Conservation (phyloP, 2,888 invertebrate genomes). For the Diploptera punctata region DNA sequence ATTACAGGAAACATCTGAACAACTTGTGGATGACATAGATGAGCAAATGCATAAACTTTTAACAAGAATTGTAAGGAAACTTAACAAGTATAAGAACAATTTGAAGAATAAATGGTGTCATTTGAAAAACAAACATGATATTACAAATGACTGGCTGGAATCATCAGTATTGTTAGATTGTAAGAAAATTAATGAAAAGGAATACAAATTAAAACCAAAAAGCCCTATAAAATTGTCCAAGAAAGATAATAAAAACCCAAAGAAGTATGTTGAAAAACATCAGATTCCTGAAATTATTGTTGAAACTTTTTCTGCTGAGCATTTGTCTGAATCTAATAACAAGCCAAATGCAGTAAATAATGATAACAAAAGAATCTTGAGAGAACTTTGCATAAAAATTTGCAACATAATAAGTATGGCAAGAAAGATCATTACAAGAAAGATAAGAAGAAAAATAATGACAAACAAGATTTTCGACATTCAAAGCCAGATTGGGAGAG, state of each 20-base stretch:
- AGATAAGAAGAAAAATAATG: too few relatives aligned
- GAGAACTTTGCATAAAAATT: neutral
- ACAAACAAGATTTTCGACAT: too few relatives aligned
- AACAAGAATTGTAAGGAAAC: neutral
- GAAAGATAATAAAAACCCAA: too few relatives aligned
- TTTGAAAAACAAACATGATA: neutral
- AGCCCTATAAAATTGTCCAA: too few relatives aligned
- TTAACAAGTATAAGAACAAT: constrained; percentile 12
- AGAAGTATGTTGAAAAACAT: too few relatives aligned
- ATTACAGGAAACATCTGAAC: neutral
- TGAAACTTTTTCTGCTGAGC: too few relatives aligned
- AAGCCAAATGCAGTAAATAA: too few relatives aligned
- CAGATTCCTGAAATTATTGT: too few relatives aligned
- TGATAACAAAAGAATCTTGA: neutral
- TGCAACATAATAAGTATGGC: neutral
- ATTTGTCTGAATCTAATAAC: neutral
- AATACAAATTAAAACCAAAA: too few relatives aligned
- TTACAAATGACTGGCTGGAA: neutral
- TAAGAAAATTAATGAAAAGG: too few relatives aligned
- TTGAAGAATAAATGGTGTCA: constrained; percentile 22
- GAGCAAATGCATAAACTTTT: constrained; percentile 15
- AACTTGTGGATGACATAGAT: constrained; percentile 19
- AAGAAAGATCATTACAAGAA: neutral
- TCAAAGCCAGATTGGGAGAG: too few relatives aligned
- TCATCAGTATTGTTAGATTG: constrained; percentile 12